Base-by-base conservation (phyloP, 1,140 invertebrate genomes). In the Drosophila baimaii region DNA sequence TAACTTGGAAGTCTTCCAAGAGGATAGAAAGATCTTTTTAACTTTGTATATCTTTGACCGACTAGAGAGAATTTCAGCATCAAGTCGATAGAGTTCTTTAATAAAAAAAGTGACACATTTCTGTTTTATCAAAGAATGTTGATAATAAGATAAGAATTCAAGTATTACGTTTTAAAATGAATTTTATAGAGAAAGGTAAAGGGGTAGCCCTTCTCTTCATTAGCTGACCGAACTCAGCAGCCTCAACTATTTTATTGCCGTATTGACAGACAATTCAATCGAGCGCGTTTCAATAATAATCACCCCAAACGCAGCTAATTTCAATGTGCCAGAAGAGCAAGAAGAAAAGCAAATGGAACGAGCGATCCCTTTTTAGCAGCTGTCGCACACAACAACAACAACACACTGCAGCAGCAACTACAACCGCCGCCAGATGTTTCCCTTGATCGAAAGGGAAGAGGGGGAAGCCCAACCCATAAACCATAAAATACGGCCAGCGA, bases 191-290 rank as follows among this genome's bases (percentile, higher is more conserved):
- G 19, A 13, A 9, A 31, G 17, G 49, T 19, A 33, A 52, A 33
- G 29, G 19, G 19, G 13, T 35, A 23, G 17, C 2, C 7, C 27
- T 31, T 0, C 31, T 17, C 17, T 56, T 43, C 46, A 72, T 59
- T 71, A 76, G 55, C 61, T 51, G 33, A 63, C 61, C 75, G 61
- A 52, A 55, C 37, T 46, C 56, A 61, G 56, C 44, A 72, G 61
- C 73, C 79, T 82, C 62, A 74, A 82, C 39, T 52, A 37, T 88
- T 82, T 82, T 88, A 88, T 86, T 82, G 80, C 79, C 71, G 37
- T 88, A 86, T 86, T 86, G 83, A 88, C 83, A 82, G 81, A 80
- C 81, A 85, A 80, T 85, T 85, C 81, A 84, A 84, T 84, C 58
- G 62, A 65, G 39, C 61, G 56, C 44, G 12, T 57, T 71, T 70